Base-by-base conservation (phyloP, 2,888 invertebrate species). In the Myathropa florea region DNA sequence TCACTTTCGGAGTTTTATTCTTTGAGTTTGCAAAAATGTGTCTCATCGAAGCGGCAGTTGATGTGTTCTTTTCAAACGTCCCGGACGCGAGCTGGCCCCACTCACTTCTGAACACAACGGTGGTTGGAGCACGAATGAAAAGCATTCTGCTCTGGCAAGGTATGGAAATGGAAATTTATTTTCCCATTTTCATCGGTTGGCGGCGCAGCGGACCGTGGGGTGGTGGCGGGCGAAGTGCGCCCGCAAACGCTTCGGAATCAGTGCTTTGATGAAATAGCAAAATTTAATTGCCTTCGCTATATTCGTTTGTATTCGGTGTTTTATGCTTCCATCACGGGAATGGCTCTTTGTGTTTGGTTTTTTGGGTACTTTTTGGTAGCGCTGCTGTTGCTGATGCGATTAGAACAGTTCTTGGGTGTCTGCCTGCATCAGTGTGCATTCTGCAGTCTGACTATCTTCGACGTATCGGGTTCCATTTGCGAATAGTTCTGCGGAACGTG, bases 51-150 rank as follows among this genome's bases (percentile, higher is more conserved):
- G 7, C 18, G 46, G 46, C 46, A 46, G 46, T 46, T 46, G 46
- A 46, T 46, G 46, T 46, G 46, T 46, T 46, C 18, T 46, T 46
- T 46, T 46, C n/a, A 46, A 39, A 46, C 18, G 46, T 46, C 46
- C 18, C 46, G 18, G 24, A 59, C 70, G 23, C 53, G 46, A n/a
- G 46, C 46, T 46, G 46, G 46, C 46, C 4, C 12, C 60, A 57
- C 23, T 9, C 39, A 78, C 82, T 82, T 78, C 73, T 79, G 86
- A 83, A 86, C 86, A 70, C 82, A 71, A 30, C 75, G 78, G 71
- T 83, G 86, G 86, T 79, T 86, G 73, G 61, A 75, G 70, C 75
- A 83, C 86, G 83, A 86, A 86, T 86, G 86, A 83, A 86, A 83
- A 79, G 78, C 70, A 79, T 63, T 83, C 82, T 71, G 75, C 65